These are phyloP conservation scores for Zygogramma bicolorata DNA, from an alignment of 2,888 invertebrate species.

Conservation along the genomic window DNA sequence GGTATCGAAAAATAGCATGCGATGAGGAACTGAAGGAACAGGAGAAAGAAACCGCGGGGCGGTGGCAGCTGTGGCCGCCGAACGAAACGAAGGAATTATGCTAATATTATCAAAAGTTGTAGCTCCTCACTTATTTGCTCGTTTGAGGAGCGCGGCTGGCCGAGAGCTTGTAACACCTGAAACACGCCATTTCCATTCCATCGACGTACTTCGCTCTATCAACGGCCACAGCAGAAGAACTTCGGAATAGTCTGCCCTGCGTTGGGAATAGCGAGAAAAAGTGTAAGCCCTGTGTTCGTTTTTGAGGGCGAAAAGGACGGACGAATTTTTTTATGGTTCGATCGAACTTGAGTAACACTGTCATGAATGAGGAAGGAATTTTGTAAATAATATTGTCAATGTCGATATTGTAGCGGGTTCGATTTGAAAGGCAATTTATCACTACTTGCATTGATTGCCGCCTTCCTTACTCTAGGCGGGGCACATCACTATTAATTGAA, in stretches of 20 bases:
- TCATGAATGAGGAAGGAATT: too few species aligned
- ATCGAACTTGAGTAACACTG: too few species aligned
- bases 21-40: not conserved
- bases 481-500: too few species aligned
- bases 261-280: not conserved
- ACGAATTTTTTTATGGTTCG: not conserved
- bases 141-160: conserved; percentile 54
- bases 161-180: conserved; percentile 58
- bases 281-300: not conserved
- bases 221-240: conserved; percentile 41
- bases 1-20: not conserved
- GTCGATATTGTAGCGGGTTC: too few species aligned
- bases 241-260: conserved; percentile 20
- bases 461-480: too few species aligned
- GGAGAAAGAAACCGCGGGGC: not conserved
- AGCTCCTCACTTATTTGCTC: conserved; percentile 55
- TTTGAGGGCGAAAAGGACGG: not conserved
- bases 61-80: conserved; percentile 10
- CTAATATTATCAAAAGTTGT: conserved; percentile 61
- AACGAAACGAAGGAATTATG: conserved; percentile 52
- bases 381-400: too few species aligned
- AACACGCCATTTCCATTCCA: conserved; percentile 56
- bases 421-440: too few species aligned
- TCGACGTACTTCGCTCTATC: conserved; percentile 36
- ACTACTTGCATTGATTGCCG: too few species aligned